Conservation (phyloP, 2,797 vertebrate species). For the Malurus leucopterus region DNA sequence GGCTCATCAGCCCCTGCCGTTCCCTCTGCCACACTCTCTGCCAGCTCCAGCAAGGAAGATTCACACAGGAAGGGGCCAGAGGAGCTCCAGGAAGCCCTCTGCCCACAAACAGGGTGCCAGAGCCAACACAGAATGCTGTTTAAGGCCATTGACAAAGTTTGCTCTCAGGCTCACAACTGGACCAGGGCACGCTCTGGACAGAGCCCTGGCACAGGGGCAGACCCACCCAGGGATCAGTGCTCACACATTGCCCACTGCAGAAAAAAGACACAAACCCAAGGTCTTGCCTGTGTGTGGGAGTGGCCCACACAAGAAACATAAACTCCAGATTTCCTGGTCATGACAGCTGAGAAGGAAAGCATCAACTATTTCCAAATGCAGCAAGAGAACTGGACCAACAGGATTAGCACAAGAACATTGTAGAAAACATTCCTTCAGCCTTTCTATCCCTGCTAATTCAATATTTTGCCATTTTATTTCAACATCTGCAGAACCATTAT, state of each 20-base stretch:
- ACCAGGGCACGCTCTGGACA: background rate
- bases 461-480: background rate
- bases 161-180: background rate
- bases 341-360: background rate
- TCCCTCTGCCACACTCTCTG: background rate
- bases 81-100: background rate
- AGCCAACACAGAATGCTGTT: background rate
- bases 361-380: background rate
- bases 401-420: background rate
- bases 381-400: background rate
- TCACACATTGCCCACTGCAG: background rate
- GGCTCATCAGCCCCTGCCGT: accelerated
- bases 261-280: background rate
- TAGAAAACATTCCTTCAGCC: background rate
- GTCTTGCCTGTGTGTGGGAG: background rate
- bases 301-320: background rate
- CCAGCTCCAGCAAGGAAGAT: background rate
- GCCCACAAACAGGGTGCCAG: background rate
- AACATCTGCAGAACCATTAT: background rate
- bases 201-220: background rate
- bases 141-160: background rate
- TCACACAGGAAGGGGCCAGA: background rate
- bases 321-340: background rate
- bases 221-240: background rate
- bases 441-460: background rate